Evolutionary conservation across 1,140 invertebrate genomes (phyloP).

Genomic region (Drosophila asahinai): DNA sequence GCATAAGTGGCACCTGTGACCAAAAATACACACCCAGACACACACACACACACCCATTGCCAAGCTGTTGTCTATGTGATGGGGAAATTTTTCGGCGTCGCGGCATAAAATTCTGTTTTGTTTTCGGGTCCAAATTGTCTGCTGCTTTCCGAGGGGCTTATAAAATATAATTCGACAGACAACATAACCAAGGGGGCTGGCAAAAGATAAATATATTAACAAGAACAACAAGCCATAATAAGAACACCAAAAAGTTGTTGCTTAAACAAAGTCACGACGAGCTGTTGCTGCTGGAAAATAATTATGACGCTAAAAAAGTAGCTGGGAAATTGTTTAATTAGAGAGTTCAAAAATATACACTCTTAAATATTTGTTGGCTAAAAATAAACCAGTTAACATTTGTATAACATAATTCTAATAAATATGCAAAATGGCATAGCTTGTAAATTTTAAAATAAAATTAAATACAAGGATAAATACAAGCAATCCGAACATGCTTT

Average conservation of each 20-base stretch:
- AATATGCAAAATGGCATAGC: no score
- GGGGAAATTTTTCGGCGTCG: conserved; percentile 37
- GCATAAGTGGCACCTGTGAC: conserved; percentile 78
- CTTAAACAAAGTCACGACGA: conserved; percentile 55
- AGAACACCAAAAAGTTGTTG: conserved; percentile 35
- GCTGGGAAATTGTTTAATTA: not conserved
- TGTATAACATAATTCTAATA: no score
- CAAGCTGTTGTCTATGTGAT: conserved; percentile 38
- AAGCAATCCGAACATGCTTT: no score
- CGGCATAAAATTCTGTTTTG: conserved; percentile 49
- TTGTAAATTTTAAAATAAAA: not conserved
- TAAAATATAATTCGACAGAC: conserved; percentile 77
- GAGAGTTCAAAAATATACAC: not conserved
- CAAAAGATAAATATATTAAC: conserved; percentile 65
- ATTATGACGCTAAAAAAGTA: not conserved
- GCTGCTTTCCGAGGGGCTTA: conserved; percentile 46
- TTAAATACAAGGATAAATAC: not conserved
- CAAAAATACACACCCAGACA: conserved; percentile 29
- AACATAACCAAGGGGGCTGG: conserved; percentile 44
- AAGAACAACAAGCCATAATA: conserved; percentile 26
- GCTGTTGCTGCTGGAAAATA: conserved; percentile 29
- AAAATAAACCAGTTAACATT: no score
- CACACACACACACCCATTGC: conserved; percentile 32
- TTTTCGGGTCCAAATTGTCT: conserved; percentile 46
- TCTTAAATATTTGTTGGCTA: no score